phyloP scores from a whole-genome alignment of 2,113 vertebrate species.

The Bos indicus region DNA sequence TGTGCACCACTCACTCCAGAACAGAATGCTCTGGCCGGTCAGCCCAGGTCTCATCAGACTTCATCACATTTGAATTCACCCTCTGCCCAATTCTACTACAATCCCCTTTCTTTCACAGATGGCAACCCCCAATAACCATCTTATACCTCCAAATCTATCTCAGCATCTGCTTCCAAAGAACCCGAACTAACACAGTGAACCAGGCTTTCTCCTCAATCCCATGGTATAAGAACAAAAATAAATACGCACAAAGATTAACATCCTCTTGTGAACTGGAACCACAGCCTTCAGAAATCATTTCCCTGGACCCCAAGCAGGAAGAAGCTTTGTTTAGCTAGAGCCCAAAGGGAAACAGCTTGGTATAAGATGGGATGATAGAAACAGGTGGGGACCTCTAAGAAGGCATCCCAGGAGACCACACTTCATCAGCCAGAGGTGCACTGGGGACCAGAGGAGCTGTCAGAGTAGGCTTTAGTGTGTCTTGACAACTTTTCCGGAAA shows the following conservation, averaged over 20 bases:
- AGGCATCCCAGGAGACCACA: not conserved
- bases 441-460: not conserved
- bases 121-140: not conserved
- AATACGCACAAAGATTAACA: not conserved
- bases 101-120: not conserved
- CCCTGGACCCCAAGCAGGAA: not conserved
- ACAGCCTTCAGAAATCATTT: not conserved
- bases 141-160: not conserved
- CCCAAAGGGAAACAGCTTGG: not conserved
- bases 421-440: not conserved
- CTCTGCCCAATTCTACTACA: no score
- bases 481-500: not conserved
- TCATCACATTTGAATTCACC: not conserved
- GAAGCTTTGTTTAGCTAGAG: not conserved
- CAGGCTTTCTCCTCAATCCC: not conserved
- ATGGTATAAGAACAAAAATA: not conserved
- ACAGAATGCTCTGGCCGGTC: not conserved
- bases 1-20: not conserved
- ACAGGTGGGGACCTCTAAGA: not conserved
- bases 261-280: not conserved
- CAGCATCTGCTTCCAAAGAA: not conserved
- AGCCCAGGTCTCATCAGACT: not conserved
- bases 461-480: not conserved
- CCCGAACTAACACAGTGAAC: not conserved
- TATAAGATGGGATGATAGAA: not conserved